Evolutionary conservation across 2,888 invertebrate species (phyloP), one percentile per base, ranked within the genome.

Genomic region (Synanthedon andrenaeformis): DNA sequence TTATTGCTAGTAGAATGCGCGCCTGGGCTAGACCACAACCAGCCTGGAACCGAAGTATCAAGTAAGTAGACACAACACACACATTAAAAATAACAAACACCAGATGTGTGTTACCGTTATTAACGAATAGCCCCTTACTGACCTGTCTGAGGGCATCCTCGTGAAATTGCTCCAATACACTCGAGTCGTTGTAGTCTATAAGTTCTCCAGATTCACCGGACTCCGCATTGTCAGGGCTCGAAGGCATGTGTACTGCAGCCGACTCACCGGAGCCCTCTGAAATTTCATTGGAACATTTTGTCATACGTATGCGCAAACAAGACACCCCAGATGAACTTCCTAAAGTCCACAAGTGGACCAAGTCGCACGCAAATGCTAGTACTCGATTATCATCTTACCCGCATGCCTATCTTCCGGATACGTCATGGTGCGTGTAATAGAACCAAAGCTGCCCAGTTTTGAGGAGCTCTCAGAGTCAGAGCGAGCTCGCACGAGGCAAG

Each of bases 81-180:
- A 2, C 17, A 17, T 17, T 17, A 17, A 17, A n/a, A 17, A 17
- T 17, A 17, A 17, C 17, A 17, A 17, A 17, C 17, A 17, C 17
- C 17, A 17, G 17, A 17, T 17, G 17, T 17, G 17, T 17, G 17
- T 17, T n/a, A n/a, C n/a, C 19, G 1, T 23, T 23, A 4, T 23
- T 1, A 5, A 23, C 5, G 23, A 17, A 17, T 17, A 2, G 17
- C 17, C 17, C 35, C 5, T 49, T 14, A 19, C 49, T 49, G 3
- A 91, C 91, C 89, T 91, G 93, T 65, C 91, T 89, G 12, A 93
- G 82, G 1, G 93, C 93, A 66, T 94, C 93, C 61, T 93, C 93
- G 66, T 94, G 93, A 74, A 93, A 93, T 73, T 93, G 93, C 51
- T 93, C 92, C 19, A 93, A 80, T 2, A 91, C 85, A 28, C 89